Percentiles rank a stretch among this genome's conserved stretches.
Evolutionary conservation across 2,888 invertebrate genomes (phyloP).

Genomic region (Bruchidius siliquastri): DNA sequence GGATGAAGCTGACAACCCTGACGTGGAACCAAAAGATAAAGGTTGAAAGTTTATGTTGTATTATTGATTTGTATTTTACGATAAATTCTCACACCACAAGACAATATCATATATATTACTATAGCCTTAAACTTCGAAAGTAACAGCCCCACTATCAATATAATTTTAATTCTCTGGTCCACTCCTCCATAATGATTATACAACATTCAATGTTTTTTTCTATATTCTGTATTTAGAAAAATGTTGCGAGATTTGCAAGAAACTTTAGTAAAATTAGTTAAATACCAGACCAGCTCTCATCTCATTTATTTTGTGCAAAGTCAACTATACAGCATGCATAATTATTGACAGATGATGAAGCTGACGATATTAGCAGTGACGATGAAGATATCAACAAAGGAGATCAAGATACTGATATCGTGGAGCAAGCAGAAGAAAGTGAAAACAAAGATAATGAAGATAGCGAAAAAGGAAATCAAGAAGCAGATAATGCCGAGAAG

Average conservation of each 20-base stretch:
- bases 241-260: no score
- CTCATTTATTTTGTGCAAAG: constrained; percentile 17
- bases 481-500: constrained; percentile 14
- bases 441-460: constrained; percentile 35
- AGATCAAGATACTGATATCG: constrained; percentile 44
- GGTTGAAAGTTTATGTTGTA: not conserved
- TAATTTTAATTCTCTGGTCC: no score
- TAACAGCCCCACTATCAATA: no score
- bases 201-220: no score
- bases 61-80: no score
- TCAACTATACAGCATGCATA: constrained; percentile 9
- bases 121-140: no score
- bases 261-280: no score
- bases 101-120: no score
- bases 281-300: no score
- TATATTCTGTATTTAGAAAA: no score
- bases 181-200: no score
- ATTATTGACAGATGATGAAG: constrained; percentile 30
- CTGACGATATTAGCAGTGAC: constrained; percentile 38
- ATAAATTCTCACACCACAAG: no score
- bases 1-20: constrained; percentile 41
- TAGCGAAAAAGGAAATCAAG: constrained; percentile 25
- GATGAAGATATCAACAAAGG: constrained; percentile 40
- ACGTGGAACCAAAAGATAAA: constrained; percentile 22
- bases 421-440: constrained; percentile 36